Evolutionary conservation across 2,888 invertebrate genomes (phyloP).

Genomic region (Dynastes tityus): DNA sequence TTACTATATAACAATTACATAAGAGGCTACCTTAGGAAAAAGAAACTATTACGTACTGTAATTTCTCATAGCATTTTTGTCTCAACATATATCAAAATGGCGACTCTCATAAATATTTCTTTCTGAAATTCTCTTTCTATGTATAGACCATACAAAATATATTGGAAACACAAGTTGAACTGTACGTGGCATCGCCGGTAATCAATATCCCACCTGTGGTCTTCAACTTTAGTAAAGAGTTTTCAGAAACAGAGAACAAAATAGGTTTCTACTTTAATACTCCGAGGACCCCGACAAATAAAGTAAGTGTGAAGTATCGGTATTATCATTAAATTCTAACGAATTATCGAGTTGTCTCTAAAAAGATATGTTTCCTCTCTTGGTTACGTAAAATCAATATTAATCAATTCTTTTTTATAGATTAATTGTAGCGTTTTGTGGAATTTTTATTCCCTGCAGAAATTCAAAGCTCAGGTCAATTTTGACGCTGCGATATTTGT

Average conservation of each 20-base stretch:
- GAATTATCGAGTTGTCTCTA: constrained; percentile 16
- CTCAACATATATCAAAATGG: no score
- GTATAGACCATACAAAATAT: constrained; percentile 56
- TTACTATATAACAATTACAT: background rate
- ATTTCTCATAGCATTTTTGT: no score
- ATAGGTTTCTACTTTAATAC: constrained; percentile 76
- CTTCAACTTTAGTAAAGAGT: constrained; percentile 80
- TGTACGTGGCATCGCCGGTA: constrained; percentile 77
- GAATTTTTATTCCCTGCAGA: constrained; percentile 61
- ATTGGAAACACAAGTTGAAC: constrained; percentile 73
- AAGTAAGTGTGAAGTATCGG: constrained; percentile 59
- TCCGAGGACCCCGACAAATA: constrained; percentile 60
- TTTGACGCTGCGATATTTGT: constrained; percentile 66
- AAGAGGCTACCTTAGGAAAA: background rate
- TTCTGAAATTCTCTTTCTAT: constrained; percentile 3
- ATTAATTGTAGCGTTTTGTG: constrained; percentile 57
- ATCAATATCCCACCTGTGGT: constrained; percentile 79
- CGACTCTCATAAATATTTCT: background rate
- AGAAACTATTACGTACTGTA: background rate
- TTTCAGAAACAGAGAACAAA: constrained; percentile 77
- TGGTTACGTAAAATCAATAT: background rate
- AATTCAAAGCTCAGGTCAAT: constrained; percentile 65
- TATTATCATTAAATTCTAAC: constrained; percentile 36
- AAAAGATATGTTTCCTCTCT: constrained; percentile 7
- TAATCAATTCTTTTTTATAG: constrained; percentile 52